Evolutionary conservation across 2,888 invertebrate species (phyloP).

Genomic region (Macrostomum cliftonense): DNA sequence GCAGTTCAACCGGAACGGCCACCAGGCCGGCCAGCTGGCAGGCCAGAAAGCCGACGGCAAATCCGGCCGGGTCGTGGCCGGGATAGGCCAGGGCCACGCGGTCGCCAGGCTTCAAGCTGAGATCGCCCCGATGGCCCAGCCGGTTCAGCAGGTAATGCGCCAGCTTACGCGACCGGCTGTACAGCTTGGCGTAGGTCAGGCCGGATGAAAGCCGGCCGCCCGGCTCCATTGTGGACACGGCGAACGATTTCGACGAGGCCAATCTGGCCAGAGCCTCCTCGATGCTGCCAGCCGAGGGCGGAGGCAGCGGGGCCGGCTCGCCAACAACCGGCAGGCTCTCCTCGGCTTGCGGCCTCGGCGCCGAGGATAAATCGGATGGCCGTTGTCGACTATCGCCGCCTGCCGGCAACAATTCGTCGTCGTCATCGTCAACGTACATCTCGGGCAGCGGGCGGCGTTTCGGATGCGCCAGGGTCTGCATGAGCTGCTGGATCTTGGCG

Average conservation of each 20-base stretch:
- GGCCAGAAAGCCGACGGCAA: conserved; percentile 92
- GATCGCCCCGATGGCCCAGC: conserved; percentile 56
- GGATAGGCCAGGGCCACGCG: conserved; percentile 85
- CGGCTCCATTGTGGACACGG: too few species aligned
- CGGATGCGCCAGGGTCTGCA: conserved; percentile 69
- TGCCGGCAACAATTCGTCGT: not conserved
- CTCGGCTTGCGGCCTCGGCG: conserved; percentile 86
- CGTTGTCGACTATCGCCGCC: too few species aligned
- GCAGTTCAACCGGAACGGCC: conserved; percentile 93
- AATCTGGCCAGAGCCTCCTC: too few species aligned
- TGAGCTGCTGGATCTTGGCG: conserved; percentile 88
- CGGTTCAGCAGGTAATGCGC: conserved; percentile 84
- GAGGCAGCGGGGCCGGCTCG: conserved; percentile 50
- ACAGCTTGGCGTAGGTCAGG: conserved; percentile 56
- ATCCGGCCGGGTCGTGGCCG: conserved; percentile 93
- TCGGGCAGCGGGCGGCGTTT: conserved; percentile 10
- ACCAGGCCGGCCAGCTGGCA: conserved; percentile 92
- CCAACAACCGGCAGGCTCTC: conserved; percentile 87
- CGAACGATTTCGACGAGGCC: too few species aligned
- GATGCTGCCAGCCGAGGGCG: too few species aligned
- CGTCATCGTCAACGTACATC: conserved; percentile 7
- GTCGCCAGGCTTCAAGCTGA: conserved; percentile 14
- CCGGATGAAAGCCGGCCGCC: not conserved
- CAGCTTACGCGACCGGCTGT: conserved; percentile 86
- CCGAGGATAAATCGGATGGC: conserved; percentile 76